A percentile compares a stretch with the other conserved stretches of the same genome.
Conservation (phyloP, 2,113 vertebrate species). For the Hippopotamus amphibius region DNA sequence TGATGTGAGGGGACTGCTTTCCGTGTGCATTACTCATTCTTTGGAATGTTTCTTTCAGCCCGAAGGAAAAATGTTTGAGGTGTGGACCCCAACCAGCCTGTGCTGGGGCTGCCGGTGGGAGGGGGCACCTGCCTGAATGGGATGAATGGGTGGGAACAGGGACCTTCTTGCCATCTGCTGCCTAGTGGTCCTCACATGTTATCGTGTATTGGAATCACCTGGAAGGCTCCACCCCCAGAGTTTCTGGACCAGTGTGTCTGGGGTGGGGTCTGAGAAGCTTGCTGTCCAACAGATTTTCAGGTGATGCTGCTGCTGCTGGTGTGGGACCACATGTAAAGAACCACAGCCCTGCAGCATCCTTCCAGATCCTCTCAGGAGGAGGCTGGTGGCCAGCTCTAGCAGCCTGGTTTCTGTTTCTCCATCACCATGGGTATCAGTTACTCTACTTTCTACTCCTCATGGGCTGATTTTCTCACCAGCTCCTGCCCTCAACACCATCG, state of each 20-base stretch:
- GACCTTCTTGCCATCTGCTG: background rate
- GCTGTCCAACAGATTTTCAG: background rate
- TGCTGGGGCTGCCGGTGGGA: background rate
- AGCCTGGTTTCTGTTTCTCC: background rate
- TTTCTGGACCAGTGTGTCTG: background rate
- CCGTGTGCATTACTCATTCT: background rate
- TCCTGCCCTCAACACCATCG: background rate
- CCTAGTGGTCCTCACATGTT: background rate
- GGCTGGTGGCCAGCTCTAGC: no score
- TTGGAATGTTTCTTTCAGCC: background rate
- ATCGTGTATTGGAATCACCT: background rate
- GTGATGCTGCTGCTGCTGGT: background rate
- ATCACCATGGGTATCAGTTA: background rate
- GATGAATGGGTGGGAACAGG: background rate
- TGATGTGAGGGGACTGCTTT: background rate
- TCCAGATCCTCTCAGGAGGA: background rate
- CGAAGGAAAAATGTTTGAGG: background rate
- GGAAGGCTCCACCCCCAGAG: background rate
- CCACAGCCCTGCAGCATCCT: no score
- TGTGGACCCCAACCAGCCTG: background rate
- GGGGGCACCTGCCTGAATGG: background rate
- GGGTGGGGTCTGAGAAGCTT: background rate
- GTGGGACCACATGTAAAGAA: background rate
- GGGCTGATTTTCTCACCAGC: background rate
- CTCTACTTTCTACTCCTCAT: background rate